Percentiles rank a stretch among this genome's conserved stretches.
phyloP scores from a whole-genome alignment of 2,797 vertebrate species.

The Halcyon badia region DNA sequence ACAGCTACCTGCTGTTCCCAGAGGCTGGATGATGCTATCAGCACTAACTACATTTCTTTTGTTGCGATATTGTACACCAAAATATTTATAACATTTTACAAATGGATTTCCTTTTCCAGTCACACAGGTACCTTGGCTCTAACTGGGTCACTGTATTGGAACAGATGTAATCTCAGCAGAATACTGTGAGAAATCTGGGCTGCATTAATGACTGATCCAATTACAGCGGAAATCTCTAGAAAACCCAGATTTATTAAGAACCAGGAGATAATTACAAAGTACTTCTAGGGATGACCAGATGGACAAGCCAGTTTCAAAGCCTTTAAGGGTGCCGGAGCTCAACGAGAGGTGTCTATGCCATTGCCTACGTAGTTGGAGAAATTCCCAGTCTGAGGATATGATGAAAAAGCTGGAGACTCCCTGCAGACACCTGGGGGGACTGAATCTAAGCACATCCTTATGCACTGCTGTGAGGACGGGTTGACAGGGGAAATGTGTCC shows the following conservation, averaged over 20 bases:
- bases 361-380: neutral
- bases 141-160: constrained; percentile 48
- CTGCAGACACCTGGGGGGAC: neutral
- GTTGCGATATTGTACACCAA: neutral
- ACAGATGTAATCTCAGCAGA: constrained; percentile 71
- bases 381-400: neutral
- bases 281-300: constrained; percentile 58
- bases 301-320: neutral
- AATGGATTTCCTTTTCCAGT: constrained; percentile 30
- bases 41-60: neutral
- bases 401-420: neutral
- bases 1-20: neutral
- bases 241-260: constrained; percentile 61
- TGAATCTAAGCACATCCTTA: neutral
- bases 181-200: constrained; percentile 43
- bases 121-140: constrained; percentile 13
- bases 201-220: constrained; percentile 57
- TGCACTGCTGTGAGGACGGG: neutral
- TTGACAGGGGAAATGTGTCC: neutral
- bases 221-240: constrained; percentile 53
- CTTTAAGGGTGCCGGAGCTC: neutral
- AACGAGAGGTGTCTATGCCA: neutral
- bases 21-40: neutral
- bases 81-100: constrained; percentile 13
- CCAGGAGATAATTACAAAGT: constrained; percentile 19